A percentile compares a stretch with the other conserved stretches of the same genome.
These are phyloP conservation scores for Spondyliosoma cantharus DNA, from an alignment of 2,797 vertebrate species.

Conservation along the genomic window DNA sequence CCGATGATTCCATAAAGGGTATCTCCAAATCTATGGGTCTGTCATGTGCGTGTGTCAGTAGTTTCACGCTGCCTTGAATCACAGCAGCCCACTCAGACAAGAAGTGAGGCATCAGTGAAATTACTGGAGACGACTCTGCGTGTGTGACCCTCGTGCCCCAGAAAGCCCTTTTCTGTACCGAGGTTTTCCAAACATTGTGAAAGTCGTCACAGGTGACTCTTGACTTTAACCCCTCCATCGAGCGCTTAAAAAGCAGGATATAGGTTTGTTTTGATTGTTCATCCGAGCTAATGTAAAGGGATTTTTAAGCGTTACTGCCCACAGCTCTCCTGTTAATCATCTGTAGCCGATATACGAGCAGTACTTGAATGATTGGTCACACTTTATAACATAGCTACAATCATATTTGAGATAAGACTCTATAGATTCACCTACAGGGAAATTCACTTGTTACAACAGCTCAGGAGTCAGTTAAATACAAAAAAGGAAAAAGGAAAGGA, in stretches of 20 bases:
- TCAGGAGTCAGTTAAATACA: no score
- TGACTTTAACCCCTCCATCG: neutral
- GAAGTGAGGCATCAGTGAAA: slow-evolving; percentile 14
- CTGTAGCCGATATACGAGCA: neutral
- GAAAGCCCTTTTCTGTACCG: slow-evolving; percentile 14
- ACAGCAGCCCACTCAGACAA: slow-evolving; percentile 36
- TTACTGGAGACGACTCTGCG: slow-evolving; percentile 36
- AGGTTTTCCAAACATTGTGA: slow-evolving; percentile 2
- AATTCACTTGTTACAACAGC: no score
- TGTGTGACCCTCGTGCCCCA: slow-evolving; percentile 35
- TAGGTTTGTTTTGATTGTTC: neutral
- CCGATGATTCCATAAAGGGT: slow-evolving; percentile 32
- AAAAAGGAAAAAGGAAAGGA: no score
- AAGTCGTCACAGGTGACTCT: neutral
- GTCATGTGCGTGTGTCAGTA: neutral
- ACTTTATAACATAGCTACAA: no score
- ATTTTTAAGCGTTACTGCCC: neutral
- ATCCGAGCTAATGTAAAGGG: neutral
- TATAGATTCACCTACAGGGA: no score
- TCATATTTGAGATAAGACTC: no score
- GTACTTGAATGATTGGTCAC: no score
- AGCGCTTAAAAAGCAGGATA: neutral
- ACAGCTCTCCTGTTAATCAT: neutral
- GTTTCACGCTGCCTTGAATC: slow-evolving; percentile 44
- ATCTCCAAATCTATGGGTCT: slow-evolving; percentile 4